Base-by-base conservation (phyloP, 2,888 invertebrate genomes). In the Rugalucina vietnamica region DNA sequence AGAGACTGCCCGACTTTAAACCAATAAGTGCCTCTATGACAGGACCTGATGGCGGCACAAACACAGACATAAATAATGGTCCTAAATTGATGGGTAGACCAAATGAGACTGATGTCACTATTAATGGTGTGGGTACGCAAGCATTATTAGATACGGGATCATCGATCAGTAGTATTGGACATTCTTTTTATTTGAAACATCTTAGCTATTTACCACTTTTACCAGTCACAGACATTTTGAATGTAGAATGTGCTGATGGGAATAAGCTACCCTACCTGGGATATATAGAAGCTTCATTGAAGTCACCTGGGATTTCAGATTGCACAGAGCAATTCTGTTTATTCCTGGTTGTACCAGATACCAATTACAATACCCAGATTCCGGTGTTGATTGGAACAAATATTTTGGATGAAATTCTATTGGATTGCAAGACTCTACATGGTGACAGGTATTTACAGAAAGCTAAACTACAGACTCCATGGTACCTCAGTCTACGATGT, bases 181-280 rank as follows among this genome's bases (percentile, higher is more conserved):
- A 72, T 36, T 14, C 49, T n/a, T 79, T 75, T 50, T 79, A 57
- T 65, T 49, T 50, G 14, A 21, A 54, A 34, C 49, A 82, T 34
- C 49, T 79, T 8, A 14, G 18, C 5, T 1, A 60, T 5, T 27
- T 73, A 29, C 34, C 10, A 29, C 4, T 83, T 0, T 27, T 60
- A 18, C 54, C 57, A 18, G 4, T 83, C 2, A 39, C 76, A 4
- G 39, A 36, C 18, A 50, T 83, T 14, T 37, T 80, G 21, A 54
- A 84, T 14, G 80, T 84, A 39, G 84, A 84, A 72, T 84, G 84
- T 65, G 84, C 84, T 34, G 84, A 78, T 65, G 82, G 82, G n/a
- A 54, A 54, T 21, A 4, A 18, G 5, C n/a, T 54, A 4, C 54
- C 54, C 14, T 54, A 54, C n/a, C n/a, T 54, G n/a, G 54, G 54